Conservation (phyloP, 2,797 vertebrate species). For the Enteromius mattozi region DNA sequence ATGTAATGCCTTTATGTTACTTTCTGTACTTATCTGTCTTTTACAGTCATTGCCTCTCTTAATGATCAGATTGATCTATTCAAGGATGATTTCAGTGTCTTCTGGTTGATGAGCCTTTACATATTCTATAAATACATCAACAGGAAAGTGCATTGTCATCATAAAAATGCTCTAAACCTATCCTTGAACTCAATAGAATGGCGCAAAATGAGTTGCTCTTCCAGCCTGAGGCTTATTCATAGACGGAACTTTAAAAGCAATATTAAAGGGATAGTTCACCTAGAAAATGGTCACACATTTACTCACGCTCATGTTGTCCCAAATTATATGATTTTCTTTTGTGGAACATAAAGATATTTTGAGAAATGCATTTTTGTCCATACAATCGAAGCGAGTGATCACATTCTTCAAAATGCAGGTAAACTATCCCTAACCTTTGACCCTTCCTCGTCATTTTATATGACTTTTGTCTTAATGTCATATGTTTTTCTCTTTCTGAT, state of each 20-base stretch:
- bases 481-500: neutral
- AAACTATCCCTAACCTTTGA: neutral
- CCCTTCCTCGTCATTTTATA: neutral
- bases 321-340: neutral
- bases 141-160: slow-evolving; percentile 48
- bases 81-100: neutral
- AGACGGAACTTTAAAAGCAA: slow-evolving; percentile 4
- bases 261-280: neutral
- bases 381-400: neutral
- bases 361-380: slow-evolving; percentile 2
- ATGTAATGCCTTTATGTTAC: neutral
- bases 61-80: neutral
- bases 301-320: neutral
- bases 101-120: slow-evolving; percentile 15
- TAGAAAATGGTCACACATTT: neutral
- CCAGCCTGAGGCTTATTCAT: neutral
- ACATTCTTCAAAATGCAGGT: neutral
- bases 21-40: slow-evolving; percentile 3
- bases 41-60: neutral
- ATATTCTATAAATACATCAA: neutral
- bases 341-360: neutral
- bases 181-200: slow-evolving; percentile 8
- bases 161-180: slow-evolving; percentile 58
- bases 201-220: slow-evolving; percentile 1
- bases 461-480: neutral